Percentiles rank a stretch among this genome's conserved stretches.
Evolutionary conservation across 2,113 vertebrate genomes (phyloP).

Genomic region (Pterocles burchelli): DNA sequence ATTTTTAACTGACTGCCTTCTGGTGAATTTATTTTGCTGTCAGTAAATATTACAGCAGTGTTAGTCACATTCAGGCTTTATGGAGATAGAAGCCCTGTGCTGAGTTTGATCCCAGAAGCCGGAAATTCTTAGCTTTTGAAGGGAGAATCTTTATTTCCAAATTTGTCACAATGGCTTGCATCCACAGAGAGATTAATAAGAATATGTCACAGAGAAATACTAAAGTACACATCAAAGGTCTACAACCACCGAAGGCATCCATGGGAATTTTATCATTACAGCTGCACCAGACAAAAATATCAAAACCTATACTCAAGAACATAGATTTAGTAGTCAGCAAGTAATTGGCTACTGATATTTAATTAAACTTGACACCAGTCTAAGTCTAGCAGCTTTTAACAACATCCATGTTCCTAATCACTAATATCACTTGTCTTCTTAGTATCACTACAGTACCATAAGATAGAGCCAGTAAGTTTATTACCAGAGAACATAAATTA

Average conservation of each 20-base stretch:
- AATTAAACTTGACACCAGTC: background rate
- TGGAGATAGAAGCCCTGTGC: background rate
- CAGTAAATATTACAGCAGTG: background rate
- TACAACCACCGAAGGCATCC: background rate
- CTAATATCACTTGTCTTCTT: background rate
- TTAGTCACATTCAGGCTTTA: background rate
- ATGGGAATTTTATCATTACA: background rate
- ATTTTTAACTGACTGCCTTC: slow-evolving; percentile 47
- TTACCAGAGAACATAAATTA: background rate
- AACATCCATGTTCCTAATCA: background rate
- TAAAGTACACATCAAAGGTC: background rate
- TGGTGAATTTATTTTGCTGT: slow-evolving; percentile 24
- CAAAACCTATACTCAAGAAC: background rate
- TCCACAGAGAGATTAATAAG: background rate
- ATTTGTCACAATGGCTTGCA: background rate
- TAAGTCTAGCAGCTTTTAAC: background rate
- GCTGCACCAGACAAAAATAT: background rate
- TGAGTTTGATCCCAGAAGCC: background rate
- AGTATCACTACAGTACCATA: background rate
- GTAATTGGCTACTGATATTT: background rate
- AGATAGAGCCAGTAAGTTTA: background rate
- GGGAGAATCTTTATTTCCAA: background rate
- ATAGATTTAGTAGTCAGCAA: background rate
- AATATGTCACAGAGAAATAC: background rate
- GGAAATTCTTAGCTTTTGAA: background rate